Percentiles rank a stretch among this genome's conserved stretches.
Conservation (phyloP, 2,113 vertebrate genomes). For the Caretta caretta region DNA sequence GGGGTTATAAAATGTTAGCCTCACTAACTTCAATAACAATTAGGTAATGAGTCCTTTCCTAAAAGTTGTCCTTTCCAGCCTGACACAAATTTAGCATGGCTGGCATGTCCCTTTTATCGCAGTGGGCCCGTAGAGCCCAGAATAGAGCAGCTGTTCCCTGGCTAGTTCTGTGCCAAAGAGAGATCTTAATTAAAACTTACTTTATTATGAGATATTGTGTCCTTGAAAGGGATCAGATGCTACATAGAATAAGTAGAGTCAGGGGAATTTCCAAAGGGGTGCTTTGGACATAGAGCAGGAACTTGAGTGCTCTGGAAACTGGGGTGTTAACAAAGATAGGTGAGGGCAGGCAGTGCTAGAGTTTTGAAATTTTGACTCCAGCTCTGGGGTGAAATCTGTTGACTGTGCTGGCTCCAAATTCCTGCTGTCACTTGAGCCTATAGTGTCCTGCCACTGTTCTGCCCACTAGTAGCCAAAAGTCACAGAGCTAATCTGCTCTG, state of each 20-base stretch:
- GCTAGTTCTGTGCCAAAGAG: background rate
- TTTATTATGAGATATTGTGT: background rate
- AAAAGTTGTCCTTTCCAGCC: background rate
- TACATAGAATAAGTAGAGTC: background rate
- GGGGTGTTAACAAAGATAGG: background rate
- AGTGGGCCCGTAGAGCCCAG: background rate
- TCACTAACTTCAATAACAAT: background rate
- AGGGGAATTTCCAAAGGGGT: background rate
- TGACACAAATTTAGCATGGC: background rate
- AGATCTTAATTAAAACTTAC: conserved; percentile 12
- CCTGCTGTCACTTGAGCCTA: background rate
- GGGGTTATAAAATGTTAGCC: background rate
- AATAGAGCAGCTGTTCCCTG: conserved; percentile 1
- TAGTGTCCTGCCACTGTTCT: background rate
- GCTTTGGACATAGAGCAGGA: background rate
- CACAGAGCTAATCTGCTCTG: background rate
- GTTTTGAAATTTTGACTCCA: background rate
- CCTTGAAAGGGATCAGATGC: background rate
- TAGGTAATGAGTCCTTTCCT: background rate
- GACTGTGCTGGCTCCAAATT: conserved; percentile 16
- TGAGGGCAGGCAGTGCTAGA: background rate
- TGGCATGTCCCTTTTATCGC: background rate
- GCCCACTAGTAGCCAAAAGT: background rate
- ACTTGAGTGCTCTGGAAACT: background rate
- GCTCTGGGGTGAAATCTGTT: background rate